Evolutionary conservation across 2,797 vertebrate genomes (phyloP).

Genomic region (Halcyon smyrnensis): DNA sequence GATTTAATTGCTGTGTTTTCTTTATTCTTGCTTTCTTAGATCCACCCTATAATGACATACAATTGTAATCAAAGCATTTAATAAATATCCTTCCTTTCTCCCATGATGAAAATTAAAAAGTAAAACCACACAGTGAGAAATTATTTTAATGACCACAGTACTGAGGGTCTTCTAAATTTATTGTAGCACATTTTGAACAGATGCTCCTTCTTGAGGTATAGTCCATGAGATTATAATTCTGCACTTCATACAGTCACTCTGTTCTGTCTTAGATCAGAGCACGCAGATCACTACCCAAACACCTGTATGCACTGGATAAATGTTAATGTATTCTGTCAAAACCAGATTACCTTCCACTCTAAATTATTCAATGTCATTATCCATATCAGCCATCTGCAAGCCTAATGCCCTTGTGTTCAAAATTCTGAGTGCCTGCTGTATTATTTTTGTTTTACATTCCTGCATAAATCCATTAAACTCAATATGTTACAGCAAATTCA

Average conservation of each 20-base stretch:
- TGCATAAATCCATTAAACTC: slow-evolving; percentile 80
- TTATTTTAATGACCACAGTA: not conserved
- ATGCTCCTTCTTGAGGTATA: not conserved
- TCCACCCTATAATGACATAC: not conserved
- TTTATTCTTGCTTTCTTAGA: not conserved
- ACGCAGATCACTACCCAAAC: slow-evolving; percentile 4
- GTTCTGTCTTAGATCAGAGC: not conserved
- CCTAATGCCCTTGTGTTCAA: slow-evolving; percentile 72
- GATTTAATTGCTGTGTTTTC: not conserved
- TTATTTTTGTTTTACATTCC: slow-evolving; percentile 82
- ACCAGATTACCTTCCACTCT: slow-evolving; percentile 78
- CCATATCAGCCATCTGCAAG: slow-evolving; percentile 76
- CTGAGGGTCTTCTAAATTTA: not conserved
- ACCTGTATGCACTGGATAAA: slow-evolving; percentile 72
- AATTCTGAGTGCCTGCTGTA: slow-evolving; percentile 67
- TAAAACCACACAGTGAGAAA: not conserved
- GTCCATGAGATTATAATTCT: not conserved
- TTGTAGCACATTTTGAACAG: not conserved
- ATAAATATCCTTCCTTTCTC: not conserved
- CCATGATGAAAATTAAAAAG: not conserved
- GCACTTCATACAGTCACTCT: not conserved
- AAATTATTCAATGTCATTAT: slow-evolving; percentile 78
- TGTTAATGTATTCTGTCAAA: slow-evolving; percentile 79
- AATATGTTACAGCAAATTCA: slow-evolving; percentile 80
- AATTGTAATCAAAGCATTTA: slow-evolving; percentile 14